phyloP scores from a whole-genome alignment of 2,797 vertebrate species.

The Neosilurus hyrtlii region DNA sequence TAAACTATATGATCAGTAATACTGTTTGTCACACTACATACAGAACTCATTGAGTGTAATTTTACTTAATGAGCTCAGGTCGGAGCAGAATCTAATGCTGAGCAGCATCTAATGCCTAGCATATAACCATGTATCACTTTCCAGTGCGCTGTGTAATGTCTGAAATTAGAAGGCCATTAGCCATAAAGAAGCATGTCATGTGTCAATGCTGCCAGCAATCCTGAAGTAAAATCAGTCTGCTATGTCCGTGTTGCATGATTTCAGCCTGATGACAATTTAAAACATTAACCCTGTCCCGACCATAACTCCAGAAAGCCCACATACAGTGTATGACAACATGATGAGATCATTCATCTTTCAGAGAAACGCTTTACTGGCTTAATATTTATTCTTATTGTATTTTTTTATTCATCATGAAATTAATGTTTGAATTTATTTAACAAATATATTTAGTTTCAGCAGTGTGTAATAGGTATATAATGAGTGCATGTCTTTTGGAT shows the following conservation, averaged over 20 bases:
- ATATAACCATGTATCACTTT: background rate
- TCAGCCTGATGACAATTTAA: background rate
- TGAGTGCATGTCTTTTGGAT: background rate
- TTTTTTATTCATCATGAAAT: background rate
- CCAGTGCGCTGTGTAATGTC: background rate
- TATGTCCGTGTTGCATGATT: background rate
- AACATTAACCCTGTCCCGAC: background rate
- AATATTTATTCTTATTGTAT: background rate
- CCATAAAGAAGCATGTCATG: conserved; percentile 5
- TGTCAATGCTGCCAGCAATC: conserved; percentile 3
- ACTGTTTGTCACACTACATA: background rate
- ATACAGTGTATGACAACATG: background rate
- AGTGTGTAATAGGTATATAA: background rate
- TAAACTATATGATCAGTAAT: background rate
- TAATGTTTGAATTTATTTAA: conserved; percentile 4
- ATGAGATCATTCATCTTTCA: background rate
- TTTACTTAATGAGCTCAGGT: background rate
- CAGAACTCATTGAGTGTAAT: background rate
- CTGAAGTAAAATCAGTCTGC: background rate
- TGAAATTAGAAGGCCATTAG: background rate
- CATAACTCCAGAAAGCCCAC: background rate
- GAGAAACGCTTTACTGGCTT: background rate
- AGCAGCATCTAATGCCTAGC: background rate
- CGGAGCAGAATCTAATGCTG: too few relatives aligned
- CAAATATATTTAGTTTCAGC: background rate